A percentile compares a stretch with the other conserved stretches of the same genome.
Evolutionary conservation across 2,113 vertebrate genomes (phyloP).

Genomic region (Lepidothrix coronata): DNA sequence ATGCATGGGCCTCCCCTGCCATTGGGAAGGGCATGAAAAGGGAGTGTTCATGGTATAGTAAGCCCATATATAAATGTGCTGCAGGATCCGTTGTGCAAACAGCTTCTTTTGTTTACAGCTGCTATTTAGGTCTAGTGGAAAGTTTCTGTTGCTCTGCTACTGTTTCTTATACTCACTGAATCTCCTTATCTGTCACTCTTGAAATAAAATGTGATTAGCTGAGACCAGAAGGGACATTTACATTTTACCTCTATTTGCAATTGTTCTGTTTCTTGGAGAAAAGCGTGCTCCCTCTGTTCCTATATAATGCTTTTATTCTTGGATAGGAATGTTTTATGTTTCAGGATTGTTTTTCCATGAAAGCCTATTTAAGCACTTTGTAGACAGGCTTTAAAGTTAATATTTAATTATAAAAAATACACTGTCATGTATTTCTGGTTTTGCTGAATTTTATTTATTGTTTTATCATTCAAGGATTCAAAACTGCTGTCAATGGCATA

Average conservation of each 20-base stretch:
- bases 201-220: not conserved
- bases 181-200: not conserved
- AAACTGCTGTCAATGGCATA: slow-evolving; percentile 95
- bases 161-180: not conserved
- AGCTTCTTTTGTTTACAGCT: not conserved
- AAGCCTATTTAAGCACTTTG: not conserved
- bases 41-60: not conserved
- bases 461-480: slow-evolving; percentile 83
- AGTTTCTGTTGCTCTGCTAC: not conserved
- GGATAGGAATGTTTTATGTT: not conserved
- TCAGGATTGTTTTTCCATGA: not conserved
- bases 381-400: not conserved
- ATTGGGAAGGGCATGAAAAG: not conserved
- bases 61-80: not conserved
- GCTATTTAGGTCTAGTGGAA: not conserved
- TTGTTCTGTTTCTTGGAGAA: not conserved
- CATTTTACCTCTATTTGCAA: not conserved
- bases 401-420: not conserved
- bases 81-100: not conserved
- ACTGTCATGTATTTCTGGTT: not conserved
- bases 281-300: not conserved
- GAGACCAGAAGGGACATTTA: not conserved
- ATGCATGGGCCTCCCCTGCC: accelerated
- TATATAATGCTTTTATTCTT: not conserved
- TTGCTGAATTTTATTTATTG: slow-evolving; percentile 48